These are phyloP conservation scores for Desoria tigrina DNA, from an alignment of 2,888 invertebrate genomes.

Conservation along the genomic window DNA sequence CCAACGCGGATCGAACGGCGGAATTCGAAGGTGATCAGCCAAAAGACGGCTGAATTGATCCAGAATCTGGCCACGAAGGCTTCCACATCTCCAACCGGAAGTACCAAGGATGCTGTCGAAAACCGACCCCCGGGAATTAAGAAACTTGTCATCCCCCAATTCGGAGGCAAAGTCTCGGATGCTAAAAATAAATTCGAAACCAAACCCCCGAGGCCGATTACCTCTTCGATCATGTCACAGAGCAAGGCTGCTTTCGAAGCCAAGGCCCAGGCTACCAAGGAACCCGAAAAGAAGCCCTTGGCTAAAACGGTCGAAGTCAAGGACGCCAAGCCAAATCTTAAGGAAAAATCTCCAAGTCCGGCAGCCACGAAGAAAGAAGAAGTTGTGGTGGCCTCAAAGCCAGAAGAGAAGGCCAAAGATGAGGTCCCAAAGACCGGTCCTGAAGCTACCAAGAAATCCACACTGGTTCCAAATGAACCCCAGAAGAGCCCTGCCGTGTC, in stretches of 20 bases:
- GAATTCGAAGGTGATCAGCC: constrained; percentile 52
- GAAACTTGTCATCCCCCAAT: constrained; percentile 76
- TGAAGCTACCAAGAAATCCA: not conserved
- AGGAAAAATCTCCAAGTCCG: constrained; percentile 15
- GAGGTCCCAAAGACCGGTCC: constrained; percentile 11
- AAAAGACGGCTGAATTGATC: constrained; percentile 52
- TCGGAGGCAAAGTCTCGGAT: constrained; percentile 82
- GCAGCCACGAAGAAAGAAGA: constrained; percentile 19
- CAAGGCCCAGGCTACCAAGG: constrained; percentile 27
- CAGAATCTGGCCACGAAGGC: constrained; percentile 52
- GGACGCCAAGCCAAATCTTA: constrained; percentile 1
- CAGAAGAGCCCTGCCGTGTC: constrained; percentile 18
- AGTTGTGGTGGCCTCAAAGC: too few species aligned
- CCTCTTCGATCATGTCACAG: constrained; percentile 30
- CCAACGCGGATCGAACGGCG: constrained; percentile 51
- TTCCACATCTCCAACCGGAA: constrained; percentile 17
- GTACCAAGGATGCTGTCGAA: constrained; percentile 18
- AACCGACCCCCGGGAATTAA: constrained; percentile 59
- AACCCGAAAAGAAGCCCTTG: not conserved
- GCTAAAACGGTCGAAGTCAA: constrained; percentile 18
- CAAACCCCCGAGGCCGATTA: constrained; percentile 47
- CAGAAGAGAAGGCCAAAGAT: constrained; percentile 9
- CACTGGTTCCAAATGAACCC: constrained; percentile 11
- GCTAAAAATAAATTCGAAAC: constrained; percentile 74
- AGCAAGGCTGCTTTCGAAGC: constrained; percentile 44